These are phyloP conservation scores for Drepana arcuata DNA, from an alignment of 1,140 invertebrate genomes.

Conservation along the genomic window DNA sequence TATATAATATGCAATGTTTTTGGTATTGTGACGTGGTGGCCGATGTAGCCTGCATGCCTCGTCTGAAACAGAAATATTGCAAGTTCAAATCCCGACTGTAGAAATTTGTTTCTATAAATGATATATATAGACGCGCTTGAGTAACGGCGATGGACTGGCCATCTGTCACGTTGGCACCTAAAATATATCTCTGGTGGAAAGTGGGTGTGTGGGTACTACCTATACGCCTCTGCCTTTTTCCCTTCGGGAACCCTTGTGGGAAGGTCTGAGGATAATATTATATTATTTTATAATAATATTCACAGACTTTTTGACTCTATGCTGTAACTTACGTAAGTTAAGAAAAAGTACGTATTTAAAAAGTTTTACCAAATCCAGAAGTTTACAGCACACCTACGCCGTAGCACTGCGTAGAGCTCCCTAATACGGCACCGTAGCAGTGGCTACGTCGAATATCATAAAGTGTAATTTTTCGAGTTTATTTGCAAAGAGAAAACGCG, in stretches of 20 bases:
- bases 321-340: neutral
- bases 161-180: too few relatives aligned
- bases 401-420: slow-evolving; percentile 16
- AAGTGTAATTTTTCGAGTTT: slow-evolving; percentile 46
- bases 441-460: slow-evolving; percentile 22
- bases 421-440: slow-evolving; percentile 12
- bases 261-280: neutral
- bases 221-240: too few relatives aligned
- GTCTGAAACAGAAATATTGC: neutral
- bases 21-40: too few relatives aligned
- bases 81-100: neutral
- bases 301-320: neutral
- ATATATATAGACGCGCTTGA: too few relatives aligned
- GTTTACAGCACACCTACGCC: slow-evolving; percentile 4
- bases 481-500: slow-evolving; percentile 49
- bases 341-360: neutral
- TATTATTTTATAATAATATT: neutral
- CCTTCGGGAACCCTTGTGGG: too few relatives aligned
- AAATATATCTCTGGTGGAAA: too few relatives aligned
- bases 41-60: neutral
- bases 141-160: too few relatives aligned
- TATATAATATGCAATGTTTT: too few relatives aligned
- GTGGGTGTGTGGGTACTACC: too few relatives aligned
- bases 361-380: too few relatives aligned
- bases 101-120: too few relatives aligned